phyloP scores from a whole-genome alignment of 1,140 invertebrate genomes.

The Neocloeon triangulifer region DNA sequence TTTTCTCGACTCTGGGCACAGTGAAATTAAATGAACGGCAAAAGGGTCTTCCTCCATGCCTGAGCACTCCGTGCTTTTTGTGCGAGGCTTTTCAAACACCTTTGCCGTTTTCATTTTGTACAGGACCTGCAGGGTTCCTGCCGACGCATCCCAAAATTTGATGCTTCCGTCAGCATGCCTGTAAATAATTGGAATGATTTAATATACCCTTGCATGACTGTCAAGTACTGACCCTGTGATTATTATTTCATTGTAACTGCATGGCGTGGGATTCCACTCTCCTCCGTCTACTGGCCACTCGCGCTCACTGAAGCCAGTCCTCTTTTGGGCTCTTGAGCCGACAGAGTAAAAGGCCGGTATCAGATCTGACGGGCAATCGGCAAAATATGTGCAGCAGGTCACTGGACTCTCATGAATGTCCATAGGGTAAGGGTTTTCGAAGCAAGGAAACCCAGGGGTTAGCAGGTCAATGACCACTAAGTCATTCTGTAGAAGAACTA shows the following conservation, averaged over 20 bases:
- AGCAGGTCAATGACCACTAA: constrained; percentile 92
- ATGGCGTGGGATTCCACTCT: constrained; percentile 80
- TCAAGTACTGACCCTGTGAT: constrained; percentile 56
- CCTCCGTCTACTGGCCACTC: constrained; percentile 91
- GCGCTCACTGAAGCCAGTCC: constrained; percentile 77
- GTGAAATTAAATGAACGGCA: constrained; percentile 75
- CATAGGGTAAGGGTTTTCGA: constrained; percentile 99
- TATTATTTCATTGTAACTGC: constrained; percentile 91
- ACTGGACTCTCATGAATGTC: constrained; percentile 95
- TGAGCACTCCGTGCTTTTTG: constrained; percentile 20
- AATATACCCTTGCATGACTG: constrained; percentile 1
- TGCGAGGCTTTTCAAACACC: constrained; percentile 56
- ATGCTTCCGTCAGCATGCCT: constrained; percentile 90
- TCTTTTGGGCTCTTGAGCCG: constrained; percentile 44
- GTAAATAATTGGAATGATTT: constrained; percentile 14
- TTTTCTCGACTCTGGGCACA: constrained; percentile 81
- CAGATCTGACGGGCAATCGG: constrained; percentile 91
- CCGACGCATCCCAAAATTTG: constrained; percentile 95
- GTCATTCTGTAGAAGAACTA: constrained; percentile 93
- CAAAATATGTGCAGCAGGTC: constrained; percentile 86
- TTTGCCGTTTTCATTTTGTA: constrained; percentile 97
- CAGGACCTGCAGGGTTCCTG: constrained; percentile 76
- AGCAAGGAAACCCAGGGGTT: constrained; percentile 87
- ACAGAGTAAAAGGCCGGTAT: constrained; percentile 83
- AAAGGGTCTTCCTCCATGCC: constrained; percentile 65